A percentile compares a stretch with the other conserved stretches of the same genome.
phyloP scores from a whole-genome alignment of 2,888 invertebrate species.

The Heliconius ethilla region DNA sequence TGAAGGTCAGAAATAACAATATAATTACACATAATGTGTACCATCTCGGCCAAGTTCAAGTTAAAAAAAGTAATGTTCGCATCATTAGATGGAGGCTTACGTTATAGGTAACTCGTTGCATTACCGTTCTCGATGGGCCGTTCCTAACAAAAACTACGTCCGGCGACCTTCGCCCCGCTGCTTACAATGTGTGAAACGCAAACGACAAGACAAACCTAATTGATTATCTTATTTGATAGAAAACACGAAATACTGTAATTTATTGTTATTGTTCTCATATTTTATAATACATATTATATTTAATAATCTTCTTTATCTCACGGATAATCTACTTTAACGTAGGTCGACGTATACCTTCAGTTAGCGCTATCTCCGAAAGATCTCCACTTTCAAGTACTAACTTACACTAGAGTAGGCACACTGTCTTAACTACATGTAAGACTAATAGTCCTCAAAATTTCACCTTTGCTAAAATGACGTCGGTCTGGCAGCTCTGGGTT shows the following conservation, averaged over 20 bases:
- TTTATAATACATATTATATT: neutral
- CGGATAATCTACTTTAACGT: neutral
- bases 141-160: constrained; percentile 66
- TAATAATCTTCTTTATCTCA: neutral
- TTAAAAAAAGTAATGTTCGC: constrained; percentile 52
- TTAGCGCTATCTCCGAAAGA: no score
- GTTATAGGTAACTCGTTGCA: constrained; percentile 13
- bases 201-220: constrained; percentile 40
- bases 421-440: no score
- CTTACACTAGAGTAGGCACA: no score
- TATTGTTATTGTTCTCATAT: neutral
- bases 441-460: no score
- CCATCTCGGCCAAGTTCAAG: constrained; percentile 69
- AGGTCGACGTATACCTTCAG: no score
- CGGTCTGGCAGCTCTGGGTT: no score
- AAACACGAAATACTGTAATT: constrained; percentile 36
- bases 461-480: no score
- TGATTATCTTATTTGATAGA: constrained; percentile 44
- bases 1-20: constrained; percentile 49
- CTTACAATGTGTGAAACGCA: constrained; percentile 55
- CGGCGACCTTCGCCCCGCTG: constrained; percentile 61
- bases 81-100: constrained; percentile 62
- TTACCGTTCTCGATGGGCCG: constrained; percentile 34
- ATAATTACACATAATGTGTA: constrained; percentile 49
- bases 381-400: no score